Base-by-base conservation (phyloP, 1,140 invertebrate genomes). In the Eriocheir sinensis region DNA sequence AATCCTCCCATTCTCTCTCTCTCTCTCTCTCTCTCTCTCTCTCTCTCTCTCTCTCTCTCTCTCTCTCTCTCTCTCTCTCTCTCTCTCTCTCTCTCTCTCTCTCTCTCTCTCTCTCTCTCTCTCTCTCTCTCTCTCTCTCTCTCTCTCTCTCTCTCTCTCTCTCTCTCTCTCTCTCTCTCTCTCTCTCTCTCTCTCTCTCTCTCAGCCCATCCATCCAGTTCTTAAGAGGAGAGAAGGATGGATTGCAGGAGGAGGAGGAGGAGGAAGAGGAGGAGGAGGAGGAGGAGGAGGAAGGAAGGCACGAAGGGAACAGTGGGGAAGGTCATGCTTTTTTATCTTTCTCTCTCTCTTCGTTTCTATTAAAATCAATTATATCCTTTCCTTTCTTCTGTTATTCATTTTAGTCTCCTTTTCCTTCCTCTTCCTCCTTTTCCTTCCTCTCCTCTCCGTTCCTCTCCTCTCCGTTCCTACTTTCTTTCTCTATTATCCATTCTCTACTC, bases 111-210 rank as follows among this genome's bases (percentile, higher is more conserved):
- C 60, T n/a, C 60, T 72, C 60, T 72, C 60, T 72, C 60, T 72
- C 60, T 72, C 60, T n/a, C 60, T 72, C n/a, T 72, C 60, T n/a
- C n/a, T 72, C 81, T 38, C 81, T 83, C 81, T 34, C 81, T 32
- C 36, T 38, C 36, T 38, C 81, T 83, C 36, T 38, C 81, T 38
- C 36, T 38, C 36, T 83, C 36, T 83, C 81, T 83, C 81, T 83
- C 36, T 83, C 81, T 83, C 81, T 38, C 81, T 83, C 36, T 83
- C 81, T n/a, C 81, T 86, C 36, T 12, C 34, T 41, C 83, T 86
- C 81, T 86, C 83, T 9, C 34, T 86, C 27, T n/a, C 27, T 86
- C 83, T 2, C 9, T 86, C 32, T 32, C 83, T 86, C 40, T 6
- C 32, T 15, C 4, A 48, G 44, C n/a, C 27, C 60, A 27, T 72